Conservation (phyloP, 2,113 vertebrate species). For the Scortum barcoo region DNA sequence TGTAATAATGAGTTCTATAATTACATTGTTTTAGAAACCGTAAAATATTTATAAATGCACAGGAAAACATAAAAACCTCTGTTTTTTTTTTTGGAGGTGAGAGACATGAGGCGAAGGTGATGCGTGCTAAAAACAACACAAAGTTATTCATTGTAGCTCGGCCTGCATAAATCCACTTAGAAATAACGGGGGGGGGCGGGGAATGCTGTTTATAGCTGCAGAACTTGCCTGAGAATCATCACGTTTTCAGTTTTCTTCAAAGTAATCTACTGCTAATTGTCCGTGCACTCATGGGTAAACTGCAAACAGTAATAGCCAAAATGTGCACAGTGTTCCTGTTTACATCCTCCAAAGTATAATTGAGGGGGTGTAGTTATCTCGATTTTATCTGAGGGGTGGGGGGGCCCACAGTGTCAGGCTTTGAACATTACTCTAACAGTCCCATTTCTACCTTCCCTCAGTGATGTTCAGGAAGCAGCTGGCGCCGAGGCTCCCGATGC, state of each 20-base stretch:
- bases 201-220: too few relatives aligned
- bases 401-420: neutral
- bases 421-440: neutral
- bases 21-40: neutral
- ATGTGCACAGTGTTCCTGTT: neutral
- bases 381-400: neutral
- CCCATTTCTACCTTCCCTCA: conserved; percentile 59
- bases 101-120: too few relatives aligned
- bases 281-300: neutral
- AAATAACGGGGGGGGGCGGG: too few relatives aligned
- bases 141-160: too few relatives aligned
- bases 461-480: conserved; percentile 83
- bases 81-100: too few relatives aligned
- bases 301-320: neutral
- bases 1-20: neutral
- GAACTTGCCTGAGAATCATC: too few relatives aligned
- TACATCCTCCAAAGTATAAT: neutral
- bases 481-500: conserved; percentile 45
- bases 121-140: too few relatives aligned
- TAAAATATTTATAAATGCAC: neutral
- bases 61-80: too few relatives aligned
- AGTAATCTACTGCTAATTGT: neutral
- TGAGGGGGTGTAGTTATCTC: neutral
- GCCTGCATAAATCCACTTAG: too few relatives aligned
- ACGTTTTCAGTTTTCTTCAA: neutral